Evolutionary conservation across 2,888 invertebrate species (phyloP).

Genomic region (Plebejus melissa): DNA sequence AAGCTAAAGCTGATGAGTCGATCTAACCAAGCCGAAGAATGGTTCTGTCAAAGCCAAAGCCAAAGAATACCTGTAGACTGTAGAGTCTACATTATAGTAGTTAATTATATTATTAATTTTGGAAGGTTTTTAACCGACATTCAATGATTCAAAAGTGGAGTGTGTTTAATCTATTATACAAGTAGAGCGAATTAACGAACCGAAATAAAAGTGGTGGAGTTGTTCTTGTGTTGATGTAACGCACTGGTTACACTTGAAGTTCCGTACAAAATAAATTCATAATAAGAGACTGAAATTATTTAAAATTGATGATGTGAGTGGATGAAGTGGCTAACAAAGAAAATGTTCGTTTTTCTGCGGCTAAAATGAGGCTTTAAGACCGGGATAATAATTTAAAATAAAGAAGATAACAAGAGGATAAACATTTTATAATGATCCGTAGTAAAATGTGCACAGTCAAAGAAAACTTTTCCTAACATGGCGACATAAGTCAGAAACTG

Average conservation of each 20-base stretch:
- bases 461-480: no score
- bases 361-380: no score
- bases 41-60: neutral
- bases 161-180: neutral
- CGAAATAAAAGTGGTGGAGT: slow-evolving; percentile 12
- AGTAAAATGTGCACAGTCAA: no score
- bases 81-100: no score
- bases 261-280: neutral
- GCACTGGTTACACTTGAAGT: neutral
- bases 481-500: neutral
- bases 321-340: no score
- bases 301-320: no score
- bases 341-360: no score
- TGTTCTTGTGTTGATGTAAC: neutral
- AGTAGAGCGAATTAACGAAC: slow-evolving; percentile 20
- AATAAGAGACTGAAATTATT: no score
- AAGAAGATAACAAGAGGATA: no score
- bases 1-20: neutral
- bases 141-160: neutral
- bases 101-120: no score
- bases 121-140: neutral
- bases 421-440: no score
- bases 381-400: no score
- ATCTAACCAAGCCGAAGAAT: neutral
- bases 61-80: neutral